Conservation (phyloP, 2,113 vertebrate species). For the Pterocles burchelli region DNA sequence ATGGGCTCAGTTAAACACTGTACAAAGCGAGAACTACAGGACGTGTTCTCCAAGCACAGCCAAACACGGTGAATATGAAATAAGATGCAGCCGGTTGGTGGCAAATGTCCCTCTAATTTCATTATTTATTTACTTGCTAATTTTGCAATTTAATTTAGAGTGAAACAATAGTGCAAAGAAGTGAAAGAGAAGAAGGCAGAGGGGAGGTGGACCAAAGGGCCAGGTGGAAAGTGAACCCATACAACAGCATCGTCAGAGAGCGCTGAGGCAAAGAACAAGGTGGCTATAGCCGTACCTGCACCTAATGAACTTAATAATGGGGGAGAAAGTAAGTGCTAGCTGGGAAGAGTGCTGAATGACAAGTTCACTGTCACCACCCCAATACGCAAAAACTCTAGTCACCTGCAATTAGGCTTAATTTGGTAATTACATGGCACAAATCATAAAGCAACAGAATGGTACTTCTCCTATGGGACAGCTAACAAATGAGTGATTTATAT, state of each 20-base stretch:
- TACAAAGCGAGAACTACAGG: background rate
- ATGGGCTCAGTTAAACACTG: background rate
- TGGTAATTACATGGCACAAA: background rate
- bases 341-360: background rate
- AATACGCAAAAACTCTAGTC: background rate
- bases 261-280: background rate
- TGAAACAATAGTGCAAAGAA: background rate
- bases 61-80: background rate
- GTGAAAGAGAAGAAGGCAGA: background rate
- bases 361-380: background rate
- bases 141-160: background rate
- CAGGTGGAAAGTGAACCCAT: background rate
- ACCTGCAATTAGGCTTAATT: background rate
- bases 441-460: accelerated
- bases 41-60: background rate
- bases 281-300: background rate
- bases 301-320: background rate
- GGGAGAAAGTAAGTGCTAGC: background rate
- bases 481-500: background rate
- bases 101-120: background rate
- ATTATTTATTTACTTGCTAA: background rate
- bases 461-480: background rate
- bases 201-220: accelerated
- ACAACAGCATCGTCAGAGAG: background rate
- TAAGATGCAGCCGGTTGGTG: background rate